phyloP scores from a whole-genome alignment of 1,140 invertebrate genomes.

The Vanessa tameamea region DNA sequence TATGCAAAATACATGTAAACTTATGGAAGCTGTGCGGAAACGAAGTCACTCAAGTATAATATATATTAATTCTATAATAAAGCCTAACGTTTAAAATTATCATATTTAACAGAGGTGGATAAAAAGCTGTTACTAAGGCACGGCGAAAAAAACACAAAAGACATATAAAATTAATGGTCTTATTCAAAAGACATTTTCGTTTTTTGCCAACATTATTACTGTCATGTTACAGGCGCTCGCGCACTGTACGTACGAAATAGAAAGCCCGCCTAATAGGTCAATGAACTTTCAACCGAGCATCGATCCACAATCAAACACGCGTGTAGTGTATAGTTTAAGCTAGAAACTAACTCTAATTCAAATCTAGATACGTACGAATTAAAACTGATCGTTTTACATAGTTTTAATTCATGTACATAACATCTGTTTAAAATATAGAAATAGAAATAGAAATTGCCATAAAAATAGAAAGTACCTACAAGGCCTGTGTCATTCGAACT shows the following conservation, averaged over 20 bases:
- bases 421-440: no score
- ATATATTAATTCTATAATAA: no score
- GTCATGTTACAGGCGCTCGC: constrained; percentile 13
- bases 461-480: neutral
- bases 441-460: no score
- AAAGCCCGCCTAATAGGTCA: constrained; percentile 49
- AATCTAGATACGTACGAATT: neutral
- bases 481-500: neutral
- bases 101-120: no score
- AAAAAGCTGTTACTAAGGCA: neutral
- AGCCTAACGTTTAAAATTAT: no score
- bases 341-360: neutral
- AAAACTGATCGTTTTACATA: no score
- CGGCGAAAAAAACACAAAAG: neutral
- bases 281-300: constrained; percentile 40
- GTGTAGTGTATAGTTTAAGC: neutral
- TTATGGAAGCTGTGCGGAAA: no score
- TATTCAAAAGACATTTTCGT: neutral
- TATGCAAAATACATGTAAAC: no score
- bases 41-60: no score
- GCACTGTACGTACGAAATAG: constrained; percentile 48
- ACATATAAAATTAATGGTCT: no score
- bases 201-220: constrained; percentile 3
- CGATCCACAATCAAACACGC: constrained; percentile 14
- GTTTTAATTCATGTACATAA: no score